Percentiles rank a stretch among this genome's conserved stretches.
Evolutionary conservation across 2,888 invertebrate species (phyloP).

Genomic region (Julus scanicus): DNA sequence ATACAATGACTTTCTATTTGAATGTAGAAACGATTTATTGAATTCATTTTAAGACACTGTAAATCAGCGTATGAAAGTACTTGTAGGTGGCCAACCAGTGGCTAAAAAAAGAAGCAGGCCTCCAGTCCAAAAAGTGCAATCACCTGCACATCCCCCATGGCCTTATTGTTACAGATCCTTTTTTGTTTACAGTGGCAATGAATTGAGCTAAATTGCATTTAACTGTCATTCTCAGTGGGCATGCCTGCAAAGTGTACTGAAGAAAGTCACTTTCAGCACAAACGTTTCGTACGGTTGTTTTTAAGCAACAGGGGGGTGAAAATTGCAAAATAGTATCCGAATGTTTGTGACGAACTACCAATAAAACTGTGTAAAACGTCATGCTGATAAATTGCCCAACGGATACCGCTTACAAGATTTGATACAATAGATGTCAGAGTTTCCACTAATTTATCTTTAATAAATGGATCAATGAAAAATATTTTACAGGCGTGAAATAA

Average conservation of each 20-base stretch:
- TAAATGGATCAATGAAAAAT: slow-evolving; percentile 32
- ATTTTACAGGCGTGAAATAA: slow-evolving; percentile 11
- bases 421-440: slow-evolving; percentile 16
- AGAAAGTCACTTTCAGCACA: not conserved
- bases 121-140: slow-evolving; percentile 36
- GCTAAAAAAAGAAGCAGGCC: not conserved
- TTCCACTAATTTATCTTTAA: slow-evolving; percentile 5
- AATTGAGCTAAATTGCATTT: slow-evolving; percentile 43
- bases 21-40: slow-evolving; percentile 36
- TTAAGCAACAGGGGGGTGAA: not conserved
- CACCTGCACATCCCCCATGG: slow-evolving; percentile 23
- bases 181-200: not conserved
- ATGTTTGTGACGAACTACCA: not conserved
- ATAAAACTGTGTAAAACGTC: not conserved
- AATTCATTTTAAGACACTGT: not conserved
- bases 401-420: not conserved
- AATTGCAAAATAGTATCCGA: not conserved
- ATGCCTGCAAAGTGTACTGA: slow-evolving; percentile 1
- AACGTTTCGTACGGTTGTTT: not conserved
- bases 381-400: not conserved
- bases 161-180: not conserved
- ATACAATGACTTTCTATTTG: not conserved
- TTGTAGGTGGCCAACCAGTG: not conserved
- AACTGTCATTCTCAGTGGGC: slow-evolving; percentile 29
- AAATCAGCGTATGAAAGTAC: not conserved